A percentile compares a stretch with the other conserved stretches of the same genome.
These are phyloP conservation scores for Chymomyza procnemis DNA, from an alignment of 2,888 invertebrate genomes.

Conservation along the genomic window DNA sequence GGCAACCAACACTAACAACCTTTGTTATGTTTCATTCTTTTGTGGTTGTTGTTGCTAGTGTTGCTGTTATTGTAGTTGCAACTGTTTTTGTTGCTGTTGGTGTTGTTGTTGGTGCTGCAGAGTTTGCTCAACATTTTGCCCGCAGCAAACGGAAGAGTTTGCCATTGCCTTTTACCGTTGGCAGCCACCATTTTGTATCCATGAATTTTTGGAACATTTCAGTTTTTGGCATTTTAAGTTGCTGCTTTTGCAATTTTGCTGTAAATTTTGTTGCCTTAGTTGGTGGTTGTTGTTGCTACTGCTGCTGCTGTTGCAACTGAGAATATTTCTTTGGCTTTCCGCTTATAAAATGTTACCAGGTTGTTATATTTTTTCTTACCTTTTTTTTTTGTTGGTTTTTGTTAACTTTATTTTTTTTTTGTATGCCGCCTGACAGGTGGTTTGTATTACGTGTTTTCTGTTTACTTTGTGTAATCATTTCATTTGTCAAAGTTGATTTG, in stretches of 20 bases:
- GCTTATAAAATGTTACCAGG: conserved; percentile 58
- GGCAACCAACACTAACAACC: conserved; percentile 60
- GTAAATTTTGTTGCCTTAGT: conserved; percentile 5
- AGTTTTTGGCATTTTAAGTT: conserved; percentile 42
- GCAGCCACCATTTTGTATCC: conserved; percentile 66
- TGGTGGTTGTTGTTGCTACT: conserved; percentile 25
- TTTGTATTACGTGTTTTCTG: conserved; percentile 55
- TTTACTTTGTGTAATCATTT: conserved; percentile 69
- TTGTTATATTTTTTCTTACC: conserved; percentile 27
- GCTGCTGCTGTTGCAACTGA: conserved; percentile 43
- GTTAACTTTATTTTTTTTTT: conserved; percentile 35
- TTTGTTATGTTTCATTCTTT: conserved; percentile 56
- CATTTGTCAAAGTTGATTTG: conserved; percentile 69
- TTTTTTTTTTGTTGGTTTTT: conserved; percentile 11
- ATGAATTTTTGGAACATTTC: conserved; percentile 52
- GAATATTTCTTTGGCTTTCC: conserved; percentile 67
- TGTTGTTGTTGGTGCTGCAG: conserved; percentile 46
- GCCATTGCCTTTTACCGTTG: conserved; percentile 56
- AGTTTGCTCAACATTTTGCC: conserved; percentile 66
- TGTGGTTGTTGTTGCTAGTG: neutral
- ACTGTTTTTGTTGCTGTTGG: neutral
- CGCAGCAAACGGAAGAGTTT: conserved; percentile 66
- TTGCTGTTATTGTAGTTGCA: neutral
- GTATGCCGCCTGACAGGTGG: conserved; percentile 62
- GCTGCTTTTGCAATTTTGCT: conserved; percentile 6